These are phyloP conservation scores for Idaea aversata DNA, from an alignment of 2,888 invertebrate species.

Conservation along the genomic window DNA sequence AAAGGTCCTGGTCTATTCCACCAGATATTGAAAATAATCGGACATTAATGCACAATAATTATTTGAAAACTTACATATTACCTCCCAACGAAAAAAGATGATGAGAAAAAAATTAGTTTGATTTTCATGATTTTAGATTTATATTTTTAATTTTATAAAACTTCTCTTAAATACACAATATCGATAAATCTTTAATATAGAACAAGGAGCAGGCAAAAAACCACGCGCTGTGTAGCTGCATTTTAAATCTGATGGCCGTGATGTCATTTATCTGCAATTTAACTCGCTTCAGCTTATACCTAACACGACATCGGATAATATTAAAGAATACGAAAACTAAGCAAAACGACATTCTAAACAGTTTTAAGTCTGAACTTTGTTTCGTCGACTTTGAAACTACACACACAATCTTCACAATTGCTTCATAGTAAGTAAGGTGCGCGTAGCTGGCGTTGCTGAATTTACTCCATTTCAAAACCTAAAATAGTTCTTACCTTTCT, in stretches of 20 bases:
- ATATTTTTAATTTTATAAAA: not conserved
- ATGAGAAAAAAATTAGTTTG: not conserved
- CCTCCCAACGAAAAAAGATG: constrained; percentile 19
- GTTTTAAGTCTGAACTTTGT: constrained; percentile 72
- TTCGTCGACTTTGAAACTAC: constrained; percentile 61
- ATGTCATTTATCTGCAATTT: not conserved
- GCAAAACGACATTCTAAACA: constrained; percentile 75
- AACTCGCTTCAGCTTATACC: constrained; percentile 41
- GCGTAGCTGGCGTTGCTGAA: no score
- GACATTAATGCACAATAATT: no score
- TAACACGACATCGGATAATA: constrained; percentile 58
- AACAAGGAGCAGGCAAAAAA: not conserved
- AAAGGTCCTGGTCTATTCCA: no score
- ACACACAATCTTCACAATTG: not conserved
- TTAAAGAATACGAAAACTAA: constrained; percentile 79
- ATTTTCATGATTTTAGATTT: not conserved
- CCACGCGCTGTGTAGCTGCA: not conserved
- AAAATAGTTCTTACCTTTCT: no score
- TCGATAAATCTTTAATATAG: no score
- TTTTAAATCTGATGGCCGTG: no score
- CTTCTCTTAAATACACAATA: not conserved
- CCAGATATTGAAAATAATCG: no score
- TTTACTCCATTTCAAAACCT: no score
- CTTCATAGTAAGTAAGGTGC: not conserved
- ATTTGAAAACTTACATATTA: no score